A percentile compares a stretch with the other conserved stretches of the same genome.
Conservation (phyloP, 2,113 vertebrate species). For the Archilochus colubris region DNA sequence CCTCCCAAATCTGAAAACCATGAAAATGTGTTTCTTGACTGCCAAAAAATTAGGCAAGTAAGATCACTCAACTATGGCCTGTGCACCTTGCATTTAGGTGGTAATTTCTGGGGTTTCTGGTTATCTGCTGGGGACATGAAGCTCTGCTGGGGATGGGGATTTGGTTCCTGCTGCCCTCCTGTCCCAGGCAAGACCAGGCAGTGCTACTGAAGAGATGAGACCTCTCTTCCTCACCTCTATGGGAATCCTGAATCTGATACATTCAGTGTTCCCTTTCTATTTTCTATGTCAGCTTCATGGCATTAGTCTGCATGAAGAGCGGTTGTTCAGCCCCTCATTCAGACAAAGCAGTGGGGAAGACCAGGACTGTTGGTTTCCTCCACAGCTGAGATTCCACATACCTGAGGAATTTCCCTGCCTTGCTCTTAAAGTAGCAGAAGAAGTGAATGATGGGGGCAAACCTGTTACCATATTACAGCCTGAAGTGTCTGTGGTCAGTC, state of each 20-base stretch:
- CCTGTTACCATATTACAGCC: background rate
- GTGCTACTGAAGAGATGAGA: background rate
- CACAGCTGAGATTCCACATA: background rate
- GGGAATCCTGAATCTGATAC: background rate
- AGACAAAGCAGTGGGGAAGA: background rate
- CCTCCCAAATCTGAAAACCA: background rate
- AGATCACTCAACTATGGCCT: background rate
- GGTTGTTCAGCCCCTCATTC: background rate
- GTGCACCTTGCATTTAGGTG: background rate
- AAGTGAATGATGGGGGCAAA: slow-evolving; percentile 4
- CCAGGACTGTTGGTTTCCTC: background rate
- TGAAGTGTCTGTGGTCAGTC: background rate
- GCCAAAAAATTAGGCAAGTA: background rate
- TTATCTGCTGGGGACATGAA: background rate
- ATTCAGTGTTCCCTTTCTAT: background rate
- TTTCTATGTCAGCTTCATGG: background rate
- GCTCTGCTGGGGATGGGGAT: background rate
- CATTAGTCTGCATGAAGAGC: background rate
- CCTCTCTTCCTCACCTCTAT: background rate
- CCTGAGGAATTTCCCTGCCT: slow-evolving; percentile 12
- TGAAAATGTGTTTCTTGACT: background rate
- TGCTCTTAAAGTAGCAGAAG: slow-evolving; percentile 1
- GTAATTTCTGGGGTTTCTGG: background rate
- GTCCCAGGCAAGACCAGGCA: background rate
- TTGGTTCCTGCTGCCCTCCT: background rate